phyloP scores from a whole-genome alignment of 1,140 invertebrate species.

The Procambarus clarkii region DNA sequence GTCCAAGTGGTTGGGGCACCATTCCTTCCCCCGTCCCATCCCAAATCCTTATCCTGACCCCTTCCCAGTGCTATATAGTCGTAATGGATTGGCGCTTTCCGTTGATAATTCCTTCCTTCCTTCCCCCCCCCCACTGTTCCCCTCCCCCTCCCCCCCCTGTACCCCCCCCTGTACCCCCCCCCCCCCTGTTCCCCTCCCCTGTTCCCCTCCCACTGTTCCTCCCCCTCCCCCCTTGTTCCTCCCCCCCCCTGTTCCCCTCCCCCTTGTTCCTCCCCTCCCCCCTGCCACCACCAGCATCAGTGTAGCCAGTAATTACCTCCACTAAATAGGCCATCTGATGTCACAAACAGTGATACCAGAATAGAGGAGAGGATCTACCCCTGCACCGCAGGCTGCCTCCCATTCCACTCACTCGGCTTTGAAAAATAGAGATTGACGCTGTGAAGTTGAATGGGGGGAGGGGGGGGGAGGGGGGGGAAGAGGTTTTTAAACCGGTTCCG shows the following conservation, averaged over 20 bases:
- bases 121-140: too few relatives aligned
- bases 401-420: not conserved
- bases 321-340: not conserved
- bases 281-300: not conserved
- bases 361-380: not conserved
- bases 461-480: too few relatives aligned
- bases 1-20: too few relatives aligned
- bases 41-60: too few relatives aligned
- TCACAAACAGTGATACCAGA: slow-evolving; percentile 3
- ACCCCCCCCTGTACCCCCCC: too few relatives aligned
- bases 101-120: too few relatives aligned
- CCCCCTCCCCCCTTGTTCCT: not conserved
- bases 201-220: not conserved
- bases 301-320: not conserved
- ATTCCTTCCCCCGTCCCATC: too few relatives aligned
- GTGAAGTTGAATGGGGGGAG: not conserved
- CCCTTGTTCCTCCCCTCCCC: not conserved
- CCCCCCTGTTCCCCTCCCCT: not conserved
- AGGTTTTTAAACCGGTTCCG: not conserved
- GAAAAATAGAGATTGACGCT: not conserved
- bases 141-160: too few relatives aligned
- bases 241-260: too few relatives aligned
- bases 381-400: not conserved
- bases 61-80: too few relatives aligned
- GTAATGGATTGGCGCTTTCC: too few relatives aligned